Evolutionary conservation across 2,113 vertebrate genomes (phyloP).

Genomic region (Cyanoliseus patagonus): DNA sequence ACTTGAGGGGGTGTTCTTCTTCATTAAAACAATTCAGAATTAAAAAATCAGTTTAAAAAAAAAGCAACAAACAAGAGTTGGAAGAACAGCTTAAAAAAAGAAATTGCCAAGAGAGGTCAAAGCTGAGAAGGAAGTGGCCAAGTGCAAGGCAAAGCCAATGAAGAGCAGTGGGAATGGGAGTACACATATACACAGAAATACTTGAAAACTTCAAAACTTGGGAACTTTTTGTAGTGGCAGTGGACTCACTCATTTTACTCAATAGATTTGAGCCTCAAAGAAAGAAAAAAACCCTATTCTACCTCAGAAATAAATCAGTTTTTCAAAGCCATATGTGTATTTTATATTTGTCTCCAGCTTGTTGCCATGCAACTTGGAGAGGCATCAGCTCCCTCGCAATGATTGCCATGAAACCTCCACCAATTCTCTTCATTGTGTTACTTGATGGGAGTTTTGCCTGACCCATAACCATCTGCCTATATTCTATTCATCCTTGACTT

Average conservation of each 20-base stretch:
- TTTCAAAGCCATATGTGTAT: not conserved
- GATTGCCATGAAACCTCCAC: not conserved
- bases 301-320: not conserved
- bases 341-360: not conserved
- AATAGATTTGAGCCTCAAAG: not conserved
- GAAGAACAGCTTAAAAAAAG: not conserved
- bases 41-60: not conserved
- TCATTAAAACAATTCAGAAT: not conserved
- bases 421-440: not conserved
- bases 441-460: not conserved
- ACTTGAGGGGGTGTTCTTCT: not conserved
- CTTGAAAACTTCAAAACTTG: not conserved
- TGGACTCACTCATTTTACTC: not conserved
- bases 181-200: not conserved
- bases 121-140: not conserved
- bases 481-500: not conserved
- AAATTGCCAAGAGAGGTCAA: accelerated
- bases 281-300: not conserved
- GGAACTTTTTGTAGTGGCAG: not conserved
- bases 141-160: not conserved
- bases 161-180: not conserved
- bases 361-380: slow-evolving; percentile 10
- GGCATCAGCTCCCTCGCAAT: not conserved
- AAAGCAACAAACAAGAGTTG: accelerated
- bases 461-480: not conserved